Evolutionary conservation across 1,140 invertebrate genomes (phyloP).

Genomic region (Centruroides sculpturatus): DNA sequence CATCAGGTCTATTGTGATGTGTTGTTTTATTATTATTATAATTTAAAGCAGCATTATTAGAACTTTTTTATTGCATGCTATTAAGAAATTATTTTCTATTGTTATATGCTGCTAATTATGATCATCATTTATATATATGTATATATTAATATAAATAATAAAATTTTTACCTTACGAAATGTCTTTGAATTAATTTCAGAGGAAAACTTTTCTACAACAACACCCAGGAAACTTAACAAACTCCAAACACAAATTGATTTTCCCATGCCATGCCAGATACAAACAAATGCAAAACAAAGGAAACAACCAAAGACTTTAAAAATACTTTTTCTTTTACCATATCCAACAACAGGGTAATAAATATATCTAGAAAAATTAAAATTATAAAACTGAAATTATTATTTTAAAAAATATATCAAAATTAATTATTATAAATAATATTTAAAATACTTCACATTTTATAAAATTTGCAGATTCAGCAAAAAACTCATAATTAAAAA

Average conservation of each 20-base stretch:
- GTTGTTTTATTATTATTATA: no score
- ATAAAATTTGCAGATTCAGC: no score
- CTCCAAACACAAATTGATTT: slow-evolving; percentile 13
- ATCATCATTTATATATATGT: no score
- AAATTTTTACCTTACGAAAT: neutral
- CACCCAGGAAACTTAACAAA: slow-evolving; percentile 14
- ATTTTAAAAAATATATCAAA: neutral
- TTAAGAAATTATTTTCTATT: no score
- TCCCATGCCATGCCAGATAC: slow-evolving; percentile 17
- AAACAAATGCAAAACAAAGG: slow-evolving; percentile 18
- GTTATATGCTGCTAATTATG: no score
- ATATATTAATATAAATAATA: neutral
- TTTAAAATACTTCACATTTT: no score
- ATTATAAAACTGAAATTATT: neutral
- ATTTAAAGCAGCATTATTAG: no score
- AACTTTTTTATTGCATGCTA: no score
- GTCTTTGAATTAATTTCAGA: neutral
- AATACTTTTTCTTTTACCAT: neutral
- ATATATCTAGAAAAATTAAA: neutral
- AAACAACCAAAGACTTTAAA: slow-evolving; percentile 5
- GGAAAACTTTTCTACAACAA: slow-evolving; percentile 7
- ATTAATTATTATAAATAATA: no score
- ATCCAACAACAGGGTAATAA: slow-evolving; percentile 11
- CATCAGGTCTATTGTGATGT: no score
- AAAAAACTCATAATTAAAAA: no score